phyloP scores from a whole-genome alignment of 2,888 invertebrate species.

The Campoletis raptor region DNA sequence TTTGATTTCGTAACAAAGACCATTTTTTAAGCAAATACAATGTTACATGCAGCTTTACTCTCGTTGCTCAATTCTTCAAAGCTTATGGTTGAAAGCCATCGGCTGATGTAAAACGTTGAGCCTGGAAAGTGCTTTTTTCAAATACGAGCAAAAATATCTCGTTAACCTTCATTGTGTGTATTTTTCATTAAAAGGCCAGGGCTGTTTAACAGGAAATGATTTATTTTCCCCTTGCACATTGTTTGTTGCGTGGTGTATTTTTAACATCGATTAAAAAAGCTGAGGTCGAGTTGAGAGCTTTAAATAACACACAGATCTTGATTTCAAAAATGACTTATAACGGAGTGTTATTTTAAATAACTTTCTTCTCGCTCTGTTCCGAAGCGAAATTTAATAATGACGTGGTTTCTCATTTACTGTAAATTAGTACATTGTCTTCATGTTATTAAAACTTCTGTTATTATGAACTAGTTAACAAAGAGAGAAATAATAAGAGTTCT shows the following conservation, averaged over 20 bases:
- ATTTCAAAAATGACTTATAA: neutral
- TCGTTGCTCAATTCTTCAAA: neutral
- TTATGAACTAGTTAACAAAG: neutral
- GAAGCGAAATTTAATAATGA: neutral
- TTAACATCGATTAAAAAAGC: constrained; percentile 10
- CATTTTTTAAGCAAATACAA: neutral
- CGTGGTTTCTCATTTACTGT: neutral
- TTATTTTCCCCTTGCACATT: constrained; percentile 58
- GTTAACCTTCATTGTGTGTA: neutral
- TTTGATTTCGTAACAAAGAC: neutral
- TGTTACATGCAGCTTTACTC: neutral
- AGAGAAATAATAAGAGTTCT: neutral
- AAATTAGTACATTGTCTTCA: neutral
- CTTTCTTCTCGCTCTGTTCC: neutral
- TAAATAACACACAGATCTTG: neutral
- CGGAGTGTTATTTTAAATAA: neutral
- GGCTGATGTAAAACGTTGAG: neutral
- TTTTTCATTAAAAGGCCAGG: neutral
- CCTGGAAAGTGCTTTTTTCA: neutral
- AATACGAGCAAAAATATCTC: neutral
- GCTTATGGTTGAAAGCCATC: neutral
- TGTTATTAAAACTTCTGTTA: neutral
- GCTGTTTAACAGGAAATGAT: neutral
- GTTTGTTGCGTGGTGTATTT: constrained; percentile 68
- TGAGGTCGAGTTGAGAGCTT: neutral